Percentiles rank a stretch among this genome's conserved stretches.
Conservation (phyloP, 1,140 invertebrate genomes). For the Drosophila leontia region DNA sequence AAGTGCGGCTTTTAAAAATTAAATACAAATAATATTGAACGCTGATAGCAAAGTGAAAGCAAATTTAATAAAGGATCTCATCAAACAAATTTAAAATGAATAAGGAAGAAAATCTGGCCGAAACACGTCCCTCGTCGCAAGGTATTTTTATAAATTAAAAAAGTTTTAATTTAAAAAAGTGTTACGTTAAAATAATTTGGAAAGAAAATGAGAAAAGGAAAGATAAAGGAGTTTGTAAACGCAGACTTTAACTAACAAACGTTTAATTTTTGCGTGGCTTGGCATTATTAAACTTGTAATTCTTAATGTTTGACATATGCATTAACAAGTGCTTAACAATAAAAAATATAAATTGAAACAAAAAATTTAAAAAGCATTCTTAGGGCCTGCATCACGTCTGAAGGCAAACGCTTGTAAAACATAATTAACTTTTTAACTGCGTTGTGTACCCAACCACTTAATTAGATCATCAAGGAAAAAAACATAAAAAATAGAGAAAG, state of each 20-base stretch:
- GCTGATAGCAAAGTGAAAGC: conserved; percentile 2
- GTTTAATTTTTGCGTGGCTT: background rate
- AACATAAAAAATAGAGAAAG: background rate
- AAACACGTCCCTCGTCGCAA: conserved; percentile 75
- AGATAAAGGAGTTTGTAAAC: no score
- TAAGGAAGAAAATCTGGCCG: conserved; percentile 68
- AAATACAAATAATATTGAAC: background rate
- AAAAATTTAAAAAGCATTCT: background rate
- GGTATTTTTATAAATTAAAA: conserved; percentile 40
- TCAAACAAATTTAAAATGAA: conserved; percentile 51
- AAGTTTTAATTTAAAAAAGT: background rate
- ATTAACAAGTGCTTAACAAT: background rate
- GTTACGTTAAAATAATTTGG: background rate
- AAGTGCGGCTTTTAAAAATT: conserved; percentile 5
- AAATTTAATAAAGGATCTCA: background rate
- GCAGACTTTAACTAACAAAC: no score
- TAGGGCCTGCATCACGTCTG: conserved; percentile 18
- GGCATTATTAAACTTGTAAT: background rate
- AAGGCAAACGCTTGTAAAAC: conserved; percentile 55
- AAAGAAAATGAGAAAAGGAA: no score
- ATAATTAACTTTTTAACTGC: conserved; percentile 41
- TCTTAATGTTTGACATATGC: background rate
- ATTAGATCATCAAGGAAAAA: conserved; percentile 4
- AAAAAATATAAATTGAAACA: background rate
- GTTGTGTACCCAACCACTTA: background rate